A percentile compares a stretch with the other conserved stretches of the same genome.
Conservation (phyloP, 1,140 invertebrate genomes). For the Cotesia vestalis region DNA sequence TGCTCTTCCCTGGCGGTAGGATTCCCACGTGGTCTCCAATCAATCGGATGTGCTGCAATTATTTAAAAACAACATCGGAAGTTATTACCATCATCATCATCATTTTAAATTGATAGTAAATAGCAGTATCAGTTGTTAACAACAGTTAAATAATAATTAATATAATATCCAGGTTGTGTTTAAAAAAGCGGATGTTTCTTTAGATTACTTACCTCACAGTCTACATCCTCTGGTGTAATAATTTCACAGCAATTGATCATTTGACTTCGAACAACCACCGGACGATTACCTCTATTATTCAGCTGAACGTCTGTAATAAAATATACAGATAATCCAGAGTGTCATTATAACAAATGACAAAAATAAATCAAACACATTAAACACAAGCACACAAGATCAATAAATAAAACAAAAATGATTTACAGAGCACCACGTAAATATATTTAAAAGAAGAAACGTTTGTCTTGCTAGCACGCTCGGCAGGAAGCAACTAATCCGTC, state of each 20-base stretch:
- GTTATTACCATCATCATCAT: too few species aligned
- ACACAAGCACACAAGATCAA: background rate
- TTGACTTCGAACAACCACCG: slow-evolving; percentile 25
- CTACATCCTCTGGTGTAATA: slow-evolving; percentile 40
- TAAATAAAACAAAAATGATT: slow-evolving; percentile 8
- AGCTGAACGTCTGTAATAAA: slow-evolving; percentile 40
- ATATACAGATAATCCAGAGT: slow-evolving; percentile 9
- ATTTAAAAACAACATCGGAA: too few species aligned
- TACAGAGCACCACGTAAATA: background rate
- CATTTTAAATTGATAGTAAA: slow-evolving; percentile 11
- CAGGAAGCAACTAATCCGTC: slow-evolving; percentile 32
- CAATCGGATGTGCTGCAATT: slow-evolving; percentile 44
- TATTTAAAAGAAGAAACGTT: background rate
- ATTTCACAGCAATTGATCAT: slow-evolving; percentile 45
- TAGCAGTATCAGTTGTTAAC: background rate
- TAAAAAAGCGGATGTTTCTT: background rate
- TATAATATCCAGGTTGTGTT: too few species aligned
- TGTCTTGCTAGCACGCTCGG: slow-evolving; percentile 24
- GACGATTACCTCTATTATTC: slow-evolving; percentile 31
- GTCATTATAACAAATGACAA: background rate
- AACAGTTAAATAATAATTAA: slow-evolving; percentile 5
- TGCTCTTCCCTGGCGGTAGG: slow-evolving; percentile 33
- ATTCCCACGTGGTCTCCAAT: slow-evolving; percentile 42
- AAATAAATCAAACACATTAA: background rate
- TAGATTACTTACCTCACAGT: slow-evolving; percentile 39